Percentiles rank a stretch among this genome's conserved stretches.
These are phyloP conservation scores for Tetrax tetrax DNA, from an alignment of 2,113 vertebrate species.

Conservation along the genomic window DNA sequence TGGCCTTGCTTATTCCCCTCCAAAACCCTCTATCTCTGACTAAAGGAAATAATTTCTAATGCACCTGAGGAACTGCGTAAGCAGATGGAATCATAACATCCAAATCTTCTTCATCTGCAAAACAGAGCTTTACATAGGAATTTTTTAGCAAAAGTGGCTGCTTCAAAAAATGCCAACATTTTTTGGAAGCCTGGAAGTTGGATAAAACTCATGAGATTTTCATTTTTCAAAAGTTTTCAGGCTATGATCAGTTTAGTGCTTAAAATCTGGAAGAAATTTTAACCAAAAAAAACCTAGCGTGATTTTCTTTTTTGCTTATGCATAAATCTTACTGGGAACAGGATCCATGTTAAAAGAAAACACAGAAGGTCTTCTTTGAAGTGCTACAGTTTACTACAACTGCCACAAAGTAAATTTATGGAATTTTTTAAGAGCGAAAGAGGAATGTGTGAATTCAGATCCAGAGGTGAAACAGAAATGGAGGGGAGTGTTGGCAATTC, in stretches of 20 bases:
- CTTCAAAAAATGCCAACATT: not conserved
- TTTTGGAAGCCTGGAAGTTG: not conserved
- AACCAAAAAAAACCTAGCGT: not conserved
- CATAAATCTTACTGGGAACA: constrained; percentile 42
- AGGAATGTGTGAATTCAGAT: constrained; percentile 38
- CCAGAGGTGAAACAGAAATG: constrained; percentile 23
- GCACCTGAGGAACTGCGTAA: not conserved
- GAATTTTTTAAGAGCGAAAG: not conserved
- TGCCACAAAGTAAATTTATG: constrained; percentile 27
- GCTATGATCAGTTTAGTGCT: not conserved
- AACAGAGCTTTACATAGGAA: not conserved
- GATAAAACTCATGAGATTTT: not conserved
- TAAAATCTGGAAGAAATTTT: constrained; percentile 14
- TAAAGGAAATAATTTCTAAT: not conserved
- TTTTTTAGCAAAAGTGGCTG: not conserved
- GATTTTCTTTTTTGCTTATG: constrained; percentile 41
- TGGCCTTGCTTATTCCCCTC: not conserved
- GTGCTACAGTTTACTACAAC: constrained; percentile 48
- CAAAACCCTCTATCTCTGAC: not conserved
- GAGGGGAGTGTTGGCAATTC: not conserved
- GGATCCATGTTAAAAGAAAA: constrained; percentile 32
- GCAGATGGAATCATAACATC: not conserved
- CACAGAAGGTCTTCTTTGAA: constrained; percentile 47
- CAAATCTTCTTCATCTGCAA: not conserved
- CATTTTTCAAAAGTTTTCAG: not conserved